These are phyloP conservation scores for Ochropleura plecta DNA, from an alignment of 2,888 invertebrate genomes.

Conservation along the genomic window DNA sequence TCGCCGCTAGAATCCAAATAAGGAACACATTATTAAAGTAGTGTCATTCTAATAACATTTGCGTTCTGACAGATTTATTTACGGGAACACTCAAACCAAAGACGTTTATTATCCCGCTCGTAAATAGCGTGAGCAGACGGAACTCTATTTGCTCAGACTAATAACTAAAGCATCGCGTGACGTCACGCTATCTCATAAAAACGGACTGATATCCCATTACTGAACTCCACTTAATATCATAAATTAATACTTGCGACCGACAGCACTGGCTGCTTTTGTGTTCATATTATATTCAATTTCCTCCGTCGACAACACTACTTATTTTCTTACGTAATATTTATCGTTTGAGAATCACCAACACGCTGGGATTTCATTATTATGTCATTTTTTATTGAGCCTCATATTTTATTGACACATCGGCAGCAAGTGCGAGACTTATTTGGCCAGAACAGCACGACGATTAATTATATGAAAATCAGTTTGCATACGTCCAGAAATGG, in stretches of 20 bases:
- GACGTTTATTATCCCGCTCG: background rate
- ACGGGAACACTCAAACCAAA: background rate
- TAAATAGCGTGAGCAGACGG: conserved; percentile 15
- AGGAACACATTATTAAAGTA: background rate
- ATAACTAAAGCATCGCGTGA: conserved; percentile 43
- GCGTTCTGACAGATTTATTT: background rate
- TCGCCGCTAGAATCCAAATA: background rate
- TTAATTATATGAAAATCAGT: background rate
- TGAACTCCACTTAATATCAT: conserved; percentile 42
- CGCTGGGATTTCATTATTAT: conserved; percentile 5
- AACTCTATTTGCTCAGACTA: conserved; percentile 11
- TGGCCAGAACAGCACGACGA: background rate
- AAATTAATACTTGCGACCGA: conserved; percentile 45
- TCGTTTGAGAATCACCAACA: conserved; percentile 16
- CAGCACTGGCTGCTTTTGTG: background rate
- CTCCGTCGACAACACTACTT: conserved; percentile 14
- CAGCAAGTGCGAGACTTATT: background rate
- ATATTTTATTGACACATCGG: conserved; percentile 4
- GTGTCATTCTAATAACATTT: background rate
- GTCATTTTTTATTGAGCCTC: conserved; percentile 8
- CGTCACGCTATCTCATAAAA: conserved; percentile 35
- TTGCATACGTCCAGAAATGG: background rate
- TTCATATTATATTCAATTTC: conserved; percentile 42
- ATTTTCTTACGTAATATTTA: conserved; percentile 29
- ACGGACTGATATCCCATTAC: conserved; percentile 32